A percentile compares a stretch with the other conserved stretches of the same genome.
Evolutionary conservation across 2,888 invertebrate genomes (phyloP).

Genomic region (Nomada fabriciana): DNA sequence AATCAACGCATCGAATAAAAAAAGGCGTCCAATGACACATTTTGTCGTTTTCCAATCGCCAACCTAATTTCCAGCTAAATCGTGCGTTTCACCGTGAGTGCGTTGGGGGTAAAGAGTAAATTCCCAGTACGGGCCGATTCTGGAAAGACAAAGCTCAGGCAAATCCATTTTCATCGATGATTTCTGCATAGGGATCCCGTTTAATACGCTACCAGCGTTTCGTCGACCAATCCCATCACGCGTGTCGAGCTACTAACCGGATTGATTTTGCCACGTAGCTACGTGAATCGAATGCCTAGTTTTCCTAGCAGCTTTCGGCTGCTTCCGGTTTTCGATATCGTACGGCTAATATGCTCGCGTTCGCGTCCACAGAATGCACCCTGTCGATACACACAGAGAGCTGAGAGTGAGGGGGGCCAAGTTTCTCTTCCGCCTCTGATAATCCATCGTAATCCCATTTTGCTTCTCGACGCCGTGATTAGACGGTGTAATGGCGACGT

Average conservation of each 20-base stretch:
- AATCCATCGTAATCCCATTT: slow-evolving; percentile 56
- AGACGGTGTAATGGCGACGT: slow-evolving; percentile 18
- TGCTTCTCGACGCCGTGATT: slow-evolving; percentile 26
- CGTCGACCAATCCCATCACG: slow-evolving; percentile 40
- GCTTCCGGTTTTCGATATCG: slow-evolving; percentile 27
- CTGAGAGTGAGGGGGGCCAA: slow-evolving; percentile 1
- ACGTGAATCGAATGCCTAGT: slow-evolving; percentile 70
- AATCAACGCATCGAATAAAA: neutral
- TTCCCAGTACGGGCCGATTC: neutral
- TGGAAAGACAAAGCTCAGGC: slow-evolving; percentile 13
- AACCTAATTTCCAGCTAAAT: neutral
- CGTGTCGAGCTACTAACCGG: slow-evolving; percentile 60
- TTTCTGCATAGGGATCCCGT: slow-evolving; percentile 25
- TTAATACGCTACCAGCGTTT: slow-evolving; percentile 42
- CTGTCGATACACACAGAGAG: neutral
- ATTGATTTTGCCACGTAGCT: slow-evolving; percentile 72
- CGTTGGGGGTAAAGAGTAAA: slow-evolving; percentile 3
- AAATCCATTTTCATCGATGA: slow-evolving; percentile 57
- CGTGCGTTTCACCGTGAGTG: neutral
- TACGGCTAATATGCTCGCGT: slow-evolving; percentile 44
- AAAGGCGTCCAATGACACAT: neutral
- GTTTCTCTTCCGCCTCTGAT: slow-evolving; percentile 29
- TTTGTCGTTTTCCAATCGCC: neutral
- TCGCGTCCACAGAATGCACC: slow-evolving; percentile 25
- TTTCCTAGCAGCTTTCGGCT: slow-evolving; percentile 46